Evolutionary conservation across 1,140 invertebrate genomes (phyloP).

Genomic region (Listronotus bonariensis): DNA sequence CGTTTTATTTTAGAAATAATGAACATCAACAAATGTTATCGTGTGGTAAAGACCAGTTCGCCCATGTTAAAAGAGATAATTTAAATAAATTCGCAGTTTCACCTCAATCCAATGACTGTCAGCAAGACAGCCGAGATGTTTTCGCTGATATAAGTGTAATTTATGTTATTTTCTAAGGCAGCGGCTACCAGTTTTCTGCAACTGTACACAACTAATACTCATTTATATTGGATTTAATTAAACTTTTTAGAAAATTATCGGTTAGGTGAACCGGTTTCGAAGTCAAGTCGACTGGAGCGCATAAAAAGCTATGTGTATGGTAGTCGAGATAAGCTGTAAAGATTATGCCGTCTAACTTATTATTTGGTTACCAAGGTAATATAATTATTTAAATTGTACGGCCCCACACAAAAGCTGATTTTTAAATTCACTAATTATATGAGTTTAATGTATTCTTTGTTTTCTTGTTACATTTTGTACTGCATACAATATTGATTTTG

Average conservation of each 20-base stretch:
- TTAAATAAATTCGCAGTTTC: constrained; percentile 14
- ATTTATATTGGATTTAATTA: constrained; percentile 19
- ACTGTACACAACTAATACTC: constrained; percentile 13
- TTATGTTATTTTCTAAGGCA: constrained; percentile 17
- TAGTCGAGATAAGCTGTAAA: constrained; percentile 7
- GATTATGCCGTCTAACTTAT: constrained; percentile 10
- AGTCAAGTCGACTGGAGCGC: constrained; percentile 7
- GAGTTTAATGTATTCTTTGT: too few relatives aligned
- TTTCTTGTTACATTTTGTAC: too few relatives aligned
- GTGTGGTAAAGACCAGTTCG: constrained; percentile 13
- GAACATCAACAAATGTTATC: constrained; percentile 18
- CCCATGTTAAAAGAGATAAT: constrained; percentile 5
- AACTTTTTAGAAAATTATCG: constrained; percentile 19
- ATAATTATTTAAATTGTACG: constrained; percentile 18
- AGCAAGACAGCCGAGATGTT: constrained; percentile 8
- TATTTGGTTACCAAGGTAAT: constrained; percentile 5
- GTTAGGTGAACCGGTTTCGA: constrained; percentile 16
- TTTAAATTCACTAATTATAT: too few relatives aligned
- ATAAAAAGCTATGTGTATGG: constrained; percentile 3
- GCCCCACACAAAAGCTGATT: constrained; percentile 3
- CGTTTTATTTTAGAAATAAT: constrained; percentile 9
- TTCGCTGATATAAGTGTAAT: constrained; percentile 7
- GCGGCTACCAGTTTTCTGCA: constrained; percentile 20
- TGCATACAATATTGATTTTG: too few relatives aligned
- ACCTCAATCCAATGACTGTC: constrained; percentile 8